These are phyloP conservation scores for Mercenaria mercenaria DNA, from an alignment of 1,140 invertebrate species.

Conservation along the genomic window DNA sequence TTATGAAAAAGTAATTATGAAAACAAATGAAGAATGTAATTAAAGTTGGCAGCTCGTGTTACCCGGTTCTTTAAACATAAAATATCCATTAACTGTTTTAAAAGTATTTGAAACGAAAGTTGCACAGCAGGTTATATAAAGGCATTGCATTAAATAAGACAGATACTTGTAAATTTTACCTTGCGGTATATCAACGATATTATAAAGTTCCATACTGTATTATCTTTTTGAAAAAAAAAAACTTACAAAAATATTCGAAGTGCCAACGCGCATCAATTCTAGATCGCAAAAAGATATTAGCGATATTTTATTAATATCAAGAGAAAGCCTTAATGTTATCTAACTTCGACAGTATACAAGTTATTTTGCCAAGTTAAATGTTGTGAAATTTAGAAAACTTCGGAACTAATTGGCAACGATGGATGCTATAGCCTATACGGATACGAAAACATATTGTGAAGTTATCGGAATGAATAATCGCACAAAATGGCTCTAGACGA, in stretches of 20 bases:
- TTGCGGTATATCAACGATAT: not conserved
- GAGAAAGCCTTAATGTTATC: constrained; percentile 23
- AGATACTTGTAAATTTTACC: not conserved
- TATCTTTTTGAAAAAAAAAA: not conserved
- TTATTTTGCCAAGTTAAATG: constrained; percentile 46
- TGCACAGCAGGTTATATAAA: not conserved
- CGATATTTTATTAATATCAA: not conserved
- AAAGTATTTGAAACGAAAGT: constrained; percentile 11
- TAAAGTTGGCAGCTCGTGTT: not conserved
- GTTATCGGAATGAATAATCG: not conserved
- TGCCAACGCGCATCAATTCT: not conserved
- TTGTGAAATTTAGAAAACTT: constrained; percentile 21
- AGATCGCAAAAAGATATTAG: not conserved
- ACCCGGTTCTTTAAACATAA: constrained; percentile 5
- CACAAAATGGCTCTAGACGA: not conserved
- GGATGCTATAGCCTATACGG: not conserved
- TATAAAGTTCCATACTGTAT: not conserved
- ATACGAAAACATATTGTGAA: not conserved
- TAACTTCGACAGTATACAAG: not conserved
- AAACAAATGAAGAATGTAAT: constrained; percentile 18
- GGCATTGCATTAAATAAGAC: not conserved
- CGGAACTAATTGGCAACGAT: constrained; percentile 4
- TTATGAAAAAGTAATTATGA: not conserved
- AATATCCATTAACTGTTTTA: constrained; percentile 8
- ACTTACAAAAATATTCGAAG: not conserved